Evolutionary conservation across 2,888 invertebrate species (phyloP).

Genomic region (Empis stercorea): DNA sequence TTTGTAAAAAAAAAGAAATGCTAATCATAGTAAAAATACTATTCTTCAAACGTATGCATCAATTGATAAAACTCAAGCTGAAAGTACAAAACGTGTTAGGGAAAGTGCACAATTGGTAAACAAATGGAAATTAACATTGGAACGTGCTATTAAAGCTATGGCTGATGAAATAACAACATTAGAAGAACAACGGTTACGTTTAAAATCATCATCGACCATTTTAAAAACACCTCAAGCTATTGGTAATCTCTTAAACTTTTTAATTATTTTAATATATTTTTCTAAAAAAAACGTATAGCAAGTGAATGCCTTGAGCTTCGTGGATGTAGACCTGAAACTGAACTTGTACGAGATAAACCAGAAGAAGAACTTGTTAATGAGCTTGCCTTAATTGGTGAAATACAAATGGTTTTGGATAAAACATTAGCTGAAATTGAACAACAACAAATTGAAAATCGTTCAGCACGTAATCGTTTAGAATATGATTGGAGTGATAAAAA

Average conservation of each 20-base stretch:
- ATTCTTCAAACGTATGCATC: conserved; percentile 50
- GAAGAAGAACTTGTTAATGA: conserved; percentile 69
- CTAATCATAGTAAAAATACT: conserved; percentile 49
- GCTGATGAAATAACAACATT: conserved; percentile 55
- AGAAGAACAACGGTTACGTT: conserved; percentile 52
- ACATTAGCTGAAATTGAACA: conserved; percentile 53
- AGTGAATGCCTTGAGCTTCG: conserved; percentile 62
- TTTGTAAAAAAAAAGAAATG: conserved; percentile 28
- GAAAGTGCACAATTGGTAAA: conserved; percentile 55
- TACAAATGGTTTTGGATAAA: conserved; percentile 46
- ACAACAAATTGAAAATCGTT: conserved; percentile 60
- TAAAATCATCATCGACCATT: conserved; percentile 54
- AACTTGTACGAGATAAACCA: conserved; percentile 60
- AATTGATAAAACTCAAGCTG: conserved; percentile 53
- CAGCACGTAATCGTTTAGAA: conserved; percentile 70
- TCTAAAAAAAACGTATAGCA: conserved; percentile 29
- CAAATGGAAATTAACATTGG: conserved; percentile 63
- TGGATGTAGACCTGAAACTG: conserved; percentile 54
- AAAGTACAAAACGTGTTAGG: conserved; percentile 51
- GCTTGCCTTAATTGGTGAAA: conserved; percentile 54
- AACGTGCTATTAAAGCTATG: conserved; percentile 52
- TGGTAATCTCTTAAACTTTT: too few species aligned
- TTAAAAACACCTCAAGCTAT: conserved; percentile 62
- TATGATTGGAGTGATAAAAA: conserved; percentile 87
- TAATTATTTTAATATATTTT: too few species aligned